These are phyloP conservation scores for Silurus glanis DNA, from an alignment of 2,113 vertebrate genomes.

Conservation along the genomic window DNA sequence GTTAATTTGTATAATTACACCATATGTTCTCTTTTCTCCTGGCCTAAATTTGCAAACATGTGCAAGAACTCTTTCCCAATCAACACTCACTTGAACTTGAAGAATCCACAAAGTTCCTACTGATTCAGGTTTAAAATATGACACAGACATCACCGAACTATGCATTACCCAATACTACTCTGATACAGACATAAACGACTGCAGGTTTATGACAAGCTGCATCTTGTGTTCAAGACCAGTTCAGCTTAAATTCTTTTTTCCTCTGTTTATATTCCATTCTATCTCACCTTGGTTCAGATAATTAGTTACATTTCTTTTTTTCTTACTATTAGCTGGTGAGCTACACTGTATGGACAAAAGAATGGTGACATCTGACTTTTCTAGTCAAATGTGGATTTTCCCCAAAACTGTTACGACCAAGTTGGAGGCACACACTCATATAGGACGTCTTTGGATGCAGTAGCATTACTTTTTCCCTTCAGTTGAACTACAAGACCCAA, in stretches of 20 bases:
- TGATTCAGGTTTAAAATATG: not conserved
- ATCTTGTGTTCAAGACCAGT: not conserved
- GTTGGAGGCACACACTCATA: too few species aligned
- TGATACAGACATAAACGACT: not conserved
- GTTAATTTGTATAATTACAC: conserved; percentile 28
- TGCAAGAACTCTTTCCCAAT: not conserved
- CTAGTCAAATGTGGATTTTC: too few species aligned
- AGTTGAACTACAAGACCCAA: too few species aligned
- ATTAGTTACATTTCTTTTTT: not conserved
- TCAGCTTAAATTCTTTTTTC: not conserved
- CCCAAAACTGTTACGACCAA: too few species aligned
- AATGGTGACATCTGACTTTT: not conserved
- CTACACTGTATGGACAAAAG: too few species aligned
- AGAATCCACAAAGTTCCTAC: not conserved
- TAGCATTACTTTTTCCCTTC: too few species aligned
- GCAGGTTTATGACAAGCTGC: not conserved
- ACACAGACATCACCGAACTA: not conserved
- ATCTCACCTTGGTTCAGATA: not conserved
- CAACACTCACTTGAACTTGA: not conserved
- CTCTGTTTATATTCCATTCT: too few species aligned
- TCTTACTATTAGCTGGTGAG: not conserved
- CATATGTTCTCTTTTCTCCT: conserved; percentile 33
- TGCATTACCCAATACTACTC: not conserved
- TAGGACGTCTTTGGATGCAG: too few species aligned
- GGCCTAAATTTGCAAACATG: not conserved